Evolutionary conservation across 2,797 vertebrate genomes (phyloP), one percentile per base, ranked within the genome.

Genomic region (Phoeniculus purpureus): DNA sequence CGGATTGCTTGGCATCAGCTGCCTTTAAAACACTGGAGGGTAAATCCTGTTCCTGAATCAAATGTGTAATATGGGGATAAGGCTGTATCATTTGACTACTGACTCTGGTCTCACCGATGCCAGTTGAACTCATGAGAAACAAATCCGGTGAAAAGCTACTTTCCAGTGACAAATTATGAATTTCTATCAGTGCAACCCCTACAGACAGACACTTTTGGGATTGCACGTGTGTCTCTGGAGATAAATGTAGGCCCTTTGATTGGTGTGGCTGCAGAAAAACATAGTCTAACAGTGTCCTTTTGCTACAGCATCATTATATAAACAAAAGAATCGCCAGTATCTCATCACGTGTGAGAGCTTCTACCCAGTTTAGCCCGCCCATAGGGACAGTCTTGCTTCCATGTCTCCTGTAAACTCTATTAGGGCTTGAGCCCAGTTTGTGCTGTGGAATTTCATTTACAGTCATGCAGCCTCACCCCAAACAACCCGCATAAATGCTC

Each of bases 111-210:
- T 61, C 3, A 11, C 43, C 25, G 29, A 3, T 81, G 51, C 26
- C 50, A 60, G 10, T 51, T 31, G 65, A 90, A 81, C 59, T 90
- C 10, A 25, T 54, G 40, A 67, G n/a, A 66, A 48, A 71, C 72
- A 88, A 85, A 87, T 79, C n/a, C 18, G 19, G 13, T 75, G 66
- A 87, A 90, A 90, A 82, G 48, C 47, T 82, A 12, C 52, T 78
- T 92, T 31, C n/a, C 45, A 40, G 23, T 45, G 25, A 55, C 60
- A 85, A 55, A 81, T 62, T 73, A n/a, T 82, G 48, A 62, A 55
- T 93, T 87, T 91, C 65, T 50, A 2, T 66, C 32, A 27, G 15
- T 59, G 19, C 26, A 82, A 61, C 31, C 13, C 20, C 3, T 70
- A 12, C 26, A 50, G 68, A 12, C 26, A 50, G 68, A 13, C 20